Conservation (phyloP, 2,113 vertebrate species). For the Pangasianodon hypophthalmus region DNA sequence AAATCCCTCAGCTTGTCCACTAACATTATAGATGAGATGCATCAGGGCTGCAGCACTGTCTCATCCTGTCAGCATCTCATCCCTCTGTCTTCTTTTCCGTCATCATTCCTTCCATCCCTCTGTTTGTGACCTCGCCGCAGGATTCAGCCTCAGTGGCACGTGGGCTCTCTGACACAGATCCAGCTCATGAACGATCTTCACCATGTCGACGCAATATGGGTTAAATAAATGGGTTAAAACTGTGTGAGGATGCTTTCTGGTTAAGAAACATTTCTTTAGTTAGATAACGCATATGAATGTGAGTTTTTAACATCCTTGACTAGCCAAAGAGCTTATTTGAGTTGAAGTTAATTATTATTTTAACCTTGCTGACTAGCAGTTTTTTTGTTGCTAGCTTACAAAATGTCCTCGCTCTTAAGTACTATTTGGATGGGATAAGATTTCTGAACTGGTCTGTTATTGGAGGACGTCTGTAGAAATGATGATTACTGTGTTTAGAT, state of each 20-base stretch:
- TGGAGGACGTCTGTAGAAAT: neutral
- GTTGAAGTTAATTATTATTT: neutral
- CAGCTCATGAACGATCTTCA: neutral
- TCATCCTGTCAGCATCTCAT: constrained; percentile 22
- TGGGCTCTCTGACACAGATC: neutral
- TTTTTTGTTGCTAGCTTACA: neutral
- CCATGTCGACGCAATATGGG: neutral
- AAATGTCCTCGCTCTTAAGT: neutral
- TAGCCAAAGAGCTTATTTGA: neutral
- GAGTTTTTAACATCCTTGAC: neutral
- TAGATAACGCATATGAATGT: neutral
- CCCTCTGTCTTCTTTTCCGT: neutral
- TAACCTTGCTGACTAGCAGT: neutral
- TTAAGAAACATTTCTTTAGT: neutral
- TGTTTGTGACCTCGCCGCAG: neutral
- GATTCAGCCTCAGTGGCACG: neutral
- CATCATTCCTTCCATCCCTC: neutral
- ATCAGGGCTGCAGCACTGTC: constrained; percentile 13
- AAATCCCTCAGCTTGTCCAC: neutral
- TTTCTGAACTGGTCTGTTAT: neutral
- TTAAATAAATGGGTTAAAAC: neutral
- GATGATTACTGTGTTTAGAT: neutral
- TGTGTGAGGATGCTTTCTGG: neutral
- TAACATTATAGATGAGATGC: constrained; percentile 17
- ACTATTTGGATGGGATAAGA: neutral